Conservation (phyloP, 2,113 vertebrate species). For the human (Homo sapiens) region GRCh38 chr20:59455001-59455500, state of each 20-base stretch:
- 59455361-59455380: rapidly evolving
- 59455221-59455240: too few relatives aligned
- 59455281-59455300: rapidly evolving
- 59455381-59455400: not conserved
- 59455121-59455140: not conserved
- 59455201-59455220: too few relatives aligned
- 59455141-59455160: not conserved
- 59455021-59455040: too few relatives aligned
- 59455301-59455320: not conserved
- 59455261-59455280: too few relatives aligned
- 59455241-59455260: not conserved
- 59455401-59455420: rapidly evolving
- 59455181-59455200: too few relatives aligned
- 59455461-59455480: not conserved
- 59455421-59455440: rapidly evolving
- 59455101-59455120: not conserved
- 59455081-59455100: not conserved
- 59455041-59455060: not conserved
- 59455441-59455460: rapidly evolving
- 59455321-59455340: not conserved
- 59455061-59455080: not conserved
- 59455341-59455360: too few relatives aligned
- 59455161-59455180: not conserved
- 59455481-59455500: not conserved
- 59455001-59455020: too few relatives aligned